These are phyloP conservation scores for Cydia fagiglandana DNA, from an alignment of 1,140 invertebrate genomes.

Conservation along the genomic window DNA sequence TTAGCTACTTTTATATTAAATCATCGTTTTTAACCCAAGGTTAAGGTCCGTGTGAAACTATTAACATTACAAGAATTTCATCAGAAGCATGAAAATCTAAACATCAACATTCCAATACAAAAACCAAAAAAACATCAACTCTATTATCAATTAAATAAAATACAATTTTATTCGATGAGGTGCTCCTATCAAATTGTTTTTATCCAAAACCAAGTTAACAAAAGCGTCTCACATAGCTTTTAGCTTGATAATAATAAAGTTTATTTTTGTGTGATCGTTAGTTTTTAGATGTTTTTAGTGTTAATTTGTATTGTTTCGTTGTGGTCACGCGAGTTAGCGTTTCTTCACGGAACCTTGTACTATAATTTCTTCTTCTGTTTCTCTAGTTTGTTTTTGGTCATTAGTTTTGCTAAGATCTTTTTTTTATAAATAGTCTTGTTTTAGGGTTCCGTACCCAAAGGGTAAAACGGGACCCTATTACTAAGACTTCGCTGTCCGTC, in stretches of 20 bases:
- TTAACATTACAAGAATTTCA: background rate
- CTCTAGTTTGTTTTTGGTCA: background rate
- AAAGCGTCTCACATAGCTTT: background rate
- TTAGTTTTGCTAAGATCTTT: too few species aligned
- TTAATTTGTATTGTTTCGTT: conserved; percentile 4
- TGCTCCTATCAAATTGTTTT: background rate
- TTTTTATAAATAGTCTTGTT: background rate
- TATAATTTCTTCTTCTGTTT: background rate
- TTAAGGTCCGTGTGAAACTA: background rate
- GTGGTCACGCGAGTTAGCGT: conserved; percentile 17
- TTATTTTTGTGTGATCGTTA: background rate
- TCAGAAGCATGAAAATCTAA: background rate
- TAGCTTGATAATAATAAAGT: background rate
- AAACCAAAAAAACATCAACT: background rate
- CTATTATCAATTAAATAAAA: background rate
- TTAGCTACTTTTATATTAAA: too few species aligned
- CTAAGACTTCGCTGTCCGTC: too few species aligned
- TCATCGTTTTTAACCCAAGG: conserved; percentile 6
- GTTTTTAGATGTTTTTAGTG: background rate
- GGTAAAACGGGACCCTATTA: too few species aligned
- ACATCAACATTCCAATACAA: background rate
- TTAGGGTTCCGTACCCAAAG: too few species aligned
- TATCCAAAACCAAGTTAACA: background rate
- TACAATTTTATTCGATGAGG: background rate
- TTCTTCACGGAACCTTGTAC: background rate